These are phyloP conservation scores for Grallaria varia DNA, from an alignment of 2,113 vertebrate genomes.

Conservation along the genomic window DNA sequence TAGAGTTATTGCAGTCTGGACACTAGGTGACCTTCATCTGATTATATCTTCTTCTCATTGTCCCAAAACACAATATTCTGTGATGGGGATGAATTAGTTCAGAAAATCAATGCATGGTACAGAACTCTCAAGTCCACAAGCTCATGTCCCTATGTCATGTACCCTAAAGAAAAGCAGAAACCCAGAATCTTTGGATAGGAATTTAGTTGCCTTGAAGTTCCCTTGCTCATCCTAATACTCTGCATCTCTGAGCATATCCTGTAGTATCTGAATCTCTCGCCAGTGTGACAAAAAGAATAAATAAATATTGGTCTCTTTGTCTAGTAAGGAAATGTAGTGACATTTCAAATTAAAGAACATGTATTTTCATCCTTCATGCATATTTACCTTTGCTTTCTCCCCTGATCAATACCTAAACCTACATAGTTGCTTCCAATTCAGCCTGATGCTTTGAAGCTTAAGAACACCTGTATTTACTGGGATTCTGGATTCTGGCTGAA, in stretches of 20 bases:
- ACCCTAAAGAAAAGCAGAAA: neutral
- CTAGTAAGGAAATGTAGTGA: neutral
- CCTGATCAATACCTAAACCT: neutral
- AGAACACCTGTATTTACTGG: neutral
- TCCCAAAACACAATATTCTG: neutral
- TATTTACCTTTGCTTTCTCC: neutral
- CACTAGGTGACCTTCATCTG: neutral
- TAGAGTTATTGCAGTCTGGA: neutral
- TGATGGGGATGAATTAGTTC: accelerated
- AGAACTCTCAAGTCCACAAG: neutral
- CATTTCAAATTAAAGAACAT: neutral
- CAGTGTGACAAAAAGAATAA: neutral
- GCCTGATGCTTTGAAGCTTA: neutral
- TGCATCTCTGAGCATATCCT: neutral
- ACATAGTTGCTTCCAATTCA: neutral
- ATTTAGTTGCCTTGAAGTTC: neutral
- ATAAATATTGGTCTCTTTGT: neutral
- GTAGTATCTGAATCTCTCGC: neutral
- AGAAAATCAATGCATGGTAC: neutral
- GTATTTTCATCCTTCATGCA: neutral
- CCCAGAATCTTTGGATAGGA: neutral
- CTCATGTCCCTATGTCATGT: accelerated
- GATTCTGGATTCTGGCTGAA: neutral
- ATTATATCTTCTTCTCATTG: neutral
- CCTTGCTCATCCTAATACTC: neutral